Conservation (phyloP, 2,888 invertebrate genomes). For the Drosophila niveifrons region DNA sequence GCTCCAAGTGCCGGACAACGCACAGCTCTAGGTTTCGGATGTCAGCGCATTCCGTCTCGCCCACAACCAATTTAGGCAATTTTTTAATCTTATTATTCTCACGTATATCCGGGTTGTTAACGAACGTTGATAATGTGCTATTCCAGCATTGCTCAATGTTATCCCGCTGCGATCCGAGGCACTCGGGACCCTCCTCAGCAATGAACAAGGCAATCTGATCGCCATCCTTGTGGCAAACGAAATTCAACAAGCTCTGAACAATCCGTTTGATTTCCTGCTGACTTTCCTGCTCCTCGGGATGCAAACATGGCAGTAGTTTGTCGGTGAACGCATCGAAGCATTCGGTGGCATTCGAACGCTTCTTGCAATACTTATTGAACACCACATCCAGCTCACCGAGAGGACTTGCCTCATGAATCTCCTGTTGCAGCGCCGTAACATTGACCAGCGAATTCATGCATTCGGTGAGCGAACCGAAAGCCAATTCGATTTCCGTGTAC, state of each 20-base stretch:
- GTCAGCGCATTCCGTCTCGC: conserved; percentile 85
- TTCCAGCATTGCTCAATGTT: conserved; percentile 89
- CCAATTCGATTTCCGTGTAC: conserved; percentile 86
- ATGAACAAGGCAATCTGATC: conserved; percentile 94
- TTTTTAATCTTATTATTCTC: conserved; percentile 85
- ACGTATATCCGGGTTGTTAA: conserved; percentile 84
- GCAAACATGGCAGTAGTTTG: conserved; percentile 88
- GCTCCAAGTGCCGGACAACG: conserved; percentile 79
- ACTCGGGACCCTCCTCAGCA: conserved; percentile 92
- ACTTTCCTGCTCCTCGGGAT: conserved; percentile 87
- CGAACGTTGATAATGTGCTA: conserved; percentile 87
- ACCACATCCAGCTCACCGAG: conserved; percentile 90
- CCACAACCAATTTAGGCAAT: conserved; percentile 88
- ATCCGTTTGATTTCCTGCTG: conserved; percentile 89
- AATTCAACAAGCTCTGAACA: conserved; percentile 89
- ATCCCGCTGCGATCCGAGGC: conserved; percentile 88
- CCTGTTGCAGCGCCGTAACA: conserved; percentile 87
- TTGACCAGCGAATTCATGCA: conserved; percentile 89
- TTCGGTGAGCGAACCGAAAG: conserved; percentile 83
- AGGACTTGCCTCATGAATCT: conserved; percentile 90
- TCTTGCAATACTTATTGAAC: conserved; percentile 91
- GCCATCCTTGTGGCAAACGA: conserved; percentile 92
- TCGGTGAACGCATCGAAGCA: conserved; percentile 88
- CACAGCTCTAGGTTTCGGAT: conserved; percentile 79
- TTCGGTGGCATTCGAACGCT: conserved; percentile 82